These are phyloP conservation scores for Zeuzera pyrina DNA, from an alignment of 2,888 invertebrate species.

Conservation along the genomic window DNA sequence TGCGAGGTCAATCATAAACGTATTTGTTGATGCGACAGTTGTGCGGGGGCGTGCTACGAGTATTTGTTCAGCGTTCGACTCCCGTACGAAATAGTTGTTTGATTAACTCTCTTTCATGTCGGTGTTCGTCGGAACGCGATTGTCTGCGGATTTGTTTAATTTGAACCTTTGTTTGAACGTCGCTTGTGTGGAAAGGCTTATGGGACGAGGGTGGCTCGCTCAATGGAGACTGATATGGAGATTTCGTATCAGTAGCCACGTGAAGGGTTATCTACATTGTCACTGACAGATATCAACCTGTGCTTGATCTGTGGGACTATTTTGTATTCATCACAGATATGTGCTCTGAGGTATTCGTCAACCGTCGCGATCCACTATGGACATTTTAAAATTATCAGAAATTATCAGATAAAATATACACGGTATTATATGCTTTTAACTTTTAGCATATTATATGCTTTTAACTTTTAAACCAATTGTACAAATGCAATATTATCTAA, in stretches of 20 bases:
- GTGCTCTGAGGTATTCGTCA: no score
- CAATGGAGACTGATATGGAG: slow-evolving; percentile 43
- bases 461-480: no score
- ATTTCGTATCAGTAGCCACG: slow-evolving; percentile 38
- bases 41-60: slow-evolving; percentile 38
- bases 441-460: no score
- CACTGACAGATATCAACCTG: slow-evolving; percentile 48
- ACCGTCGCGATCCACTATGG: no score
- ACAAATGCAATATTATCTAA: no score
- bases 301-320: slow-evolving; percentile 29
- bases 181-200: slow-evolving; percentile 63
- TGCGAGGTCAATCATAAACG: slow-evolving; percentile 57
- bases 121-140: slow-evolving; percentile 49
- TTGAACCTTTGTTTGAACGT: slow-evolving; percentile 66
- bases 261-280: slow-evolving; percentile 51
- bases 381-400: no score
- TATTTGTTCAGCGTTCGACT: slow-evolving; percentile 30
- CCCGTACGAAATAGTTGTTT: slow-evolving; percentile 53
- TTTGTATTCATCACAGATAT: no score
- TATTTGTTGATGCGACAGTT: slow-evolving; percentile 53
- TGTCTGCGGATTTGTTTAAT: slow-evolving; percentile 69
- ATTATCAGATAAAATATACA: no score
- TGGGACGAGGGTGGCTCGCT: slow-evolving; percentile 27
- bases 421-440: no score
- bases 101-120: slow-evolving; percentile 71